phyloP scores from a whole-genome alignment of 2,888 invertebrate species.

The Agonopterix arenella region DNA sequence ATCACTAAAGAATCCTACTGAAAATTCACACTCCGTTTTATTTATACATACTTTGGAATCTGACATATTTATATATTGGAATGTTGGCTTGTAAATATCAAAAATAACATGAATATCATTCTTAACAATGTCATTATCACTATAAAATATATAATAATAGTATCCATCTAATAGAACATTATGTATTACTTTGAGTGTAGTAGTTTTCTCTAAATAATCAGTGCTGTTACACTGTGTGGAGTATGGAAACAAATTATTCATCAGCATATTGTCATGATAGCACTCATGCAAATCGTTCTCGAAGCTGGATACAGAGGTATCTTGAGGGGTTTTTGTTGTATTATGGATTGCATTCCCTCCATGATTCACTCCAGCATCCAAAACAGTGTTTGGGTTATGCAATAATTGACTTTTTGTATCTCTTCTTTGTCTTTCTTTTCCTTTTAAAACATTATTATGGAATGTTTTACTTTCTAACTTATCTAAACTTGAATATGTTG shows the following conservation, averaged over 20 bases:
- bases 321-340: conserved; percentile 64
- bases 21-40: conserved; percentile 85
- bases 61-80: conserved; percentile 83
- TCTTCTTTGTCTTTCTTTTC: conserved; percentile 33
- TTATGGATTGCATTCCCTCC: conserved; percentile 83
- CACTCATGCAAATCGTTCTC: conserved; percentile 86
- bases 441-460: conserved; percentile 4
- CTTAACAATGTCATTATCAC: conserved; percentile 86
- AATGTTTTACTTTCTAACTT: conserved; percentile 5
- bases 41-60: conserved; percentile 84
- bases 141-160: conserved; percentile 93
- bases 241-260: conserved; percentile 83
- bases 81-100: conserved; percentile 90
- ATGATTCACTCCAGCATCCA: conserved; percentile 86
- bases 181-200: conserved; percentile 81
- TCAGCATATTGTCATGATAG: conserved; percentile 85
- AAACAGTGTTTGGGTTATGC: conserved; percentile 70
- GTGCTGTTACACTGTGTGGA: conserved; percentile 82
- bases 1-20: conserved; percentile 82
- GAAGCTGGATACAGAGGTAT: conserved; percentile 88
- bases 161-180: conserved; percentile 86
- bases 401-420: conserved; percentile 41
- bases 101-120: conserved; percentile 91
- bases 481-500: background rate
- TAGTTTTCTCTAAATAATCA: conserved; percentile 81